A percentile compares a stretch with the other conserved stretches of the same genome.
Evolutionary conservation across 2,888 invertebrate genomes (phyloP).

Genomic region (Phengaris arion): DNA sequence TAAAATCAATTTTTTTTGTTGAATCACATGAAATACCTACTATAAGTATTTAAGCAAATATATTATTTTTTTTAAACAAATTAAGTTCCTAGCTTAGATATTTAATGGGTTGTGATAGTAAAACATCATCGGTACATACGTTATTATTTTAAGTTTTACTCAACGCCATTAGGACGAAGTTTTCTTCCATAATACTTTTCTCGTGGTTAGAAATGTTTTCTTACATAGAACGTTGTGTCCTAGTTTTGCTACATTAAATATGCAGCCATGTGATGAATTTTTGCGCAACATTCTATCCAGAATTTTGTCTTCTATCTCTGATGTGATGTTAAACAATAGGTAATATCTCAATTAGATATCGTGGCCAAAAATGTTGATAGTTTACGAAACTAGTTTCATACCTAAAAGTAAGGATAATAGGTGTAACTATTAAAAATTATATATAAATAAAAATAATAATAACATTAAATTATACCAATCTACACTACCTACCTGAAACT

Average conservation of each 20-base stretch:
- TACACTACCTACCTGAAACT: no score
- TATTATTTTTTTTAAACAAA: background rate
- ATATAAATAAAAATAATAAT: no score
- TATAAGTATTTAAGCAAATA: background rate
- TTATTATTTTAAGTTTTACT: slow-evolving; percentile 2
- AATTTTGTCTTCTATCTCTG: background rate
- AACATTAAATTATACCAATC: no score
- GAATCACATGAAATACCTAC: no score
- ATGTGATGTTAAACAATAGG: background rate
- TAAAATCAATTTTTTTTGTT: no score
- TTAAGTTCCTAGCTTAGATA: background rate
- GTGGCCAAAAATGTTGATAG: no score
- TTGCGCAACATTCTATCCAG: background rate
- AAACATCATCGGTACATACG: background rate
- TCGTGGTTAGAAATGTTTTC: background rate
- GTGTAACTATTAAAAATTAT: no score
- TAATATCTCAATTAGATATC: no score
- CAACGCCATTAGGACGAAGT: background rate
- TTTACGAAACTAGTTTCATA: no score
- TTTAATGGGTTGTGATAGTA: background rate
- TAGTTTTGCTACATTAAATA: background rate
- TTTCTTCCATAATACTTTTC: background rate
- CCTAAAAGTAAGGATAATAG: no score
- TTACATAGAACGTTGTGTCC: background rate
- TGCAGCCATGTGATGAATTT: background rate